Percentiles rank a stretch among this genome's conserved stretches.
These are phyloP conservation scores for Chymomyza caudatula DNA, from an alignment of 2,888 invertebrate species.

Conservation along the genomic window DNA sequence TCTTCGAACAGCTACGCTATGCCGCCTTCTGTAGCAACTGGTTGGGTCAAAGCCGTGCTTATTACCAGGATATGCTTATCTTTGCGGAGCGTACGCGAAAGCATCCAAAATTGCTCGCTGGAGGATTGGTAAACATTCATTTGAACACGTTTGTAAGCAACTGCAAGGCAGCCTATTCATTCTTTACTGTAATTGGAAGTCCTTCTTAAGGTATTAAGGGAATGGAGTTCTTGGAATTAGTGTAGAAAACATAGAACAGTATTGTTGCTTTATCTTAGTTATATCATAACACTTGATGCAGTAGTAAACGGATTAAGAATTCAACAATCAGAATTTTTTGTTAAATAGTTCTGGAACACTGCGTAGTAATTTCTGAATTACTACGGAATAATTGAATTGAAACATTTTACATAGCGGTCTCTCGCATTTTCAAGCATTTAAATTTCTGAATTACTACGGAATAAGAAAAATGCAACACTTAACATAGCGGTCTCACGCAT, in stretches of 20 bases:
- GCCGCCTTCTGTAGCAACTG: conserved; percentile 54
- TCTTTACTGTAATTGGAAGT: conserved; percentile 49
- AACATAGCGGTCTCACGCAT: too few relatives aligned
- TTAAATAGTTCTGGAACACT: too few relatives aligned
- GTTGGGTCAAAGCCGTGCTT: conserved; percentile 41
- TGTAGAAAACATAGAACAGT: background rate
- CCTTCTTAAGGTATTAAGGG: background rate
- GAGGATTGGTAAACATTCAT: conserved; percentile 48
- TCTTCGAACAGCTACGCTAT: conserved; percentile 31
- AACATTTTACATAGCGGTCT: too few relatives aligned
- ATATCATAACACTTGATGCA: too few relatives aligned
- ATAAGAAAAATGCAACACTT: too few relatives aligned
- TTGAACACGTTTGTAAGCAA: conserved; percentile 51
- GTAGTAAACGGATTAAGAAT: too few relatives aligned
- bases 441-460: too few relatives aligned
- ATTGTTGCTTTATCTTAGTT: too few relatives aligned
- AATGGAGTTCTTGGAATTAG: background rate
- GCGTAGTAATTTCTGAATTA: too few relatives aligned
- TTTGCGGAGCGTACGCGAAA: conserved; percentile 39
- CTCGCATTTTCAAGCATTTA: too few relatives aligned
- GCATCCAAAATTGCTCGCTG: conserved; percentile 33
- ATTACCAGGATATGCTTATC: conserved; percentile 29
- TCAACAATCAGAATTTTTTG: too few relatives aligned
- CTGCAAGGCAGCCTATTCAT: conserved; percentile 56
- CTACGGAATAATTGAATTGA: too few relatives aligned